Conservation (phyloP, 2,797 vertebrate genomes). For the Phalanger gymnotis region DNA sequence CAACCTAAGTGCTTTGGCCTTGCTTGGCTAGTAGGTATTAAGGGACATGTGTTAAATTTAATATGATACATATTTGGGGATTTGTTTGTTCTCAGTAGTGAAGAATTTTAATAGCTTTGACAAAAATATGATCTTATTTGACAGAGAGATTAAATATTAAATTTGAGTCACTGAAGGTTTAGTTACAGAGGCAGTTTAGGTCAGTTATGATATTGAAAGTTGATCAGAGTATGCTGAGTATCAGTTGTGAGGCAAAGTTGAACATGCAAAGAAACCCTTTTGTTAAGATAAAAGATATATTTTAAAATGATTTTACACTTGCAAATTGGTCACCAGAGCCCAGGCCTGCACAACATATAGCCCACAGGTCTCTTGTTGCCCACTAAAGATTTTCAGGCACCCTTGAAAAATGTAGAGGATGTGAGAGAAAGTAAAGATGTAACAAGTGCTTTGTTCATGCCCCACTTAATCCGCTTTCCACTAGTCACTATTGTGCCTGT, state of each 20-base stretch:
- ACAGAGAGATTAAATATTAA: constrained; percentile 71
- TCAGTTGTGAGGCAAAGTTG: constrained; percentile 47
- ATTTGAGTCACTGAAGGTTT: constrained; percentile 75
- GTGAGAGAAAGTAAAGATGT: no score
- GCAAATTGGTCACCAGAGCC: neutral
- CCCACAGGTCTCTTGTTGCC: no score
- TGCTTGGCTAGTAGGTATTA: neutral
- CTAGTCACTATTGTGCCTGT: no score
- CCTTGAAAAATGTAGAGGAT: no score
- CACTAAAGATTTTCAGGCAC: no score
- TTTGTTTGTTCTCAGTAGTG: constrained; percentile 27
- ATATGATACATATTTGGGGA: neutral
- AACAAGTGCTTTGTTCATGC: no score
- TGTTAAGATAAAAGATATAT: constrained; percentile 22
- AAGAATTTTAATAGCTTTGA: constrained; percentile 73
- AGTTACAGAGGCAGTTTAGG: constrained; percentile 61
- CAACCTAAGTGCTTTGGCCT: neutral
- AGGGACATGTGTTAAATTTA: neutral
- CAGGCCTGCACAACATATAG: no score
- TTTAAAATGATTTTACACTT: constrained; percentile 51
- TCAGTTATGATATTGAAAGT: constrained; percentile 58
- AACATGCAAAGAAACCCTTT: constrained; percentile 11
- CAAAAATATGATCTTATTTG: constrained; percentile 77
- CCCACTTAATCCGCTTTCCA: no score
- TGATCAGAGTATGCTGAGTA: neutral